Evolutionary conservation across 2,888 invertebrate genomes (phyloP).

Genomic region (Sphecodes monilicornis): DNA sequence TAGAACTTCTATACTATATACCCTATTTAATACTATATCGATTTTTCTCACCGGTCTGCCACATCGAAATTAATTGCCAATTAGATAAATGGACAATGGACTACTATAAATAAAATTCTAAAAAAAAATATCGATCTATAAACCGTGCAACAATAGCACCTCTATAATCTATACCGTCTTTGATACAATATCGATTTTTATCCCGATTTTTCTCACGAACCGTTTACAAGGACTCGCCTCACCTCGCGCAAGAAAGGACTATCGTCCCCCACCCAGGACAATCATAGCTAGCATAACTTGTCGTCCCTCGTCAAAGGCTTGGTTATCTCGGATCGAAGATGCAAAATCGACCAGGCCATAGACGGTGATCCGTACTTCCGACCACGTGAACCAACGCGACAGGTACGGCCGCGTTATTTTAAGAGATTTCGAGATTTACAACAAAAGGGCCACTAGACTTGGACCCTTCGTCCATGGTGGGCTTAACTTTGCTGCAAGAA

Average conservation of each 20-base stretch:
- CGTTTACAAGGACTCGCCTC: constrained; percentile 19
- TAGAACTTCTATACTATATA: too few relatives aligned
- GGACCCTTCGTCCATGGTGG: constrained; percentile 15
- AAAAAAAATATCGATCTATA: too few relatives aligned
- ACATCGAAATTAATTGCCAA: background rate
- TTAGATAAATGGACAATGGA: background rate
- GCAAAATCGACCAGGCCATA: constrained; percentile 55
- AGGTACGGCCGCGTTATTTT: constrained; percentile 77
- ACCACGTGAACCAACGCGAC: constrained; percentile 31
- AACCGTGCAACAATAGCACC: too few relatives aligned
- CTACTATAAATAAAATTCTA: too few relatives aligned
- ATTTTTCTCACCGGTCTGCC: too few relatives aligned
- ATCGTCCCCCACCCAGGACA: constrained; percentile 31
- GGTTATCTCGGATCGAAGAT: constrained; percentile 69
- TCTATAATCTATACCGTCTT: background rate
- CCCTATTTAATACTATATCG: too few relatives aligned
- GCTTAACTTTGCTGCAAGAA: constrained; percentile 68
- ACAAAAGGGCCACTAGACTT: constrained; percentile 66
- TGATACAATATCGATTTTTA: background rate
- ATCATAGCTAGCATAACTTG: constrained; percentile 58
- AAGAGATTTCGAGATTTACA: constrained; percentile 80
- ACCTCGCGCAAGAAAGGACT: constrained; percentile 51
- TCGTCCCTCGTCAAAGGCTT: constrained; percentile 57
- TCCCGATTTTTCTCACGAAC: constrained; percentile 47
- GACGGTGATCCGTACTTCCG: constrained; percentile 24